phyloP scores from a whole-genome alignment of 1,140 invertebrate genomes.

The Sinella curviseta region DNA sequence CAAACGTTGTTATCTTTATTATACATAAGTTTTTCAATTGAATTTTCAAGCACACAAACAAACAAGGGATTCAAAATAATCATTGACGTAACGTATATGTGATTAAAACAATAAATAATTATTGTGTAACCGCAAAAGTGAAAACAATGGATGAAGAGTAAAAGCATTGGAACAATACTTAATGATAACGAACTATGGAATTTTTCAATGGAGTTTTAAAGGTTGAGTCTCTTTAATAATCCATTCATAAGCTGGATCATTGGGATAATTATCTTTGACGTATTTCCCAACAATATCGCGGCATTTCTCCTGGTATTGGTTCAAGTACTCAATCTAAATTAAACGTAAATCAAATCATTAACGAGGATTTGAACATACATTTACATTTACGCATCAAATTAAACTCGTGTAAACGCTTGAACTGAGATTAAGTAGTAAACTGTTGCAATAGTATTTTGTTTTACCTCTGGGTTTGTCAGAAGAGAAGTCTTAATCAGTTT shows the following conservation, averaged over 20 bases:
- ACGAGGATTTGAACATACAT: not conserved
- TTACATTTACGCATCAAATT: not conserved
- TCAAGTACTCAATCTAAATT: constrained; percentile 68
- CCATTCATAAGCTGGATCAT: constrained; percentile 69
- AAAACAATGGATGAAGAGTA: too few species aligned
- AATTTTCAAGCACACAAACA: too few species aligned
- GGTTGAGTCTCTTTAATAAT: constrained; percentile 72
- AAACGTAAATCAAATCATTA: constrained; percentile 6
- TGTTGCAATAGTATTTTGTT: not conserved
- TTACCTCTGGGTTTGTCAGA: constrained; percentile 75
- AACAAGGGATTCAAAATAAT: too few species aligned
- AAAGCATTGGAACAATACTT: too few species aligned
- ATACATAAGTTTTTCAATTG: too few species aligned
- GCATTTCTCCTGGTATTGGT: constrained; percentile 74
- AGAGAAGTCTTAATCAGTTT: constrained; percentile 77
- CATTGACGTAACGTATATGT: too few species aligned
- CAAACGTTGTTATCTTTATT: too few species aligned
- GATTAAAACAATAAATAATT: too few species aligned
- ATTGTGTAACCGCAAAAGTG: too few species aligned
- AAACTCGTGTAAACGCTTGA: not conserved
- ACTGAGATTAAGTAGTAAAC: too few species aligned
- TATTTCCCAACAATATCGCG: constrained; percentile 69
- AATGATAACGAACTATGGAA: too few species aligned
- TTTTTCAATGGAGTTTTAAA: not conserved
- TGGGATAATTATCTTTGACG: constrained; percentile 63